Evolutionary conservation across 2,888 invertebrate genomes (phyloP), one percentile per base, ranked within the genome.

Genomic region (Drosophila siamana): DNA sequence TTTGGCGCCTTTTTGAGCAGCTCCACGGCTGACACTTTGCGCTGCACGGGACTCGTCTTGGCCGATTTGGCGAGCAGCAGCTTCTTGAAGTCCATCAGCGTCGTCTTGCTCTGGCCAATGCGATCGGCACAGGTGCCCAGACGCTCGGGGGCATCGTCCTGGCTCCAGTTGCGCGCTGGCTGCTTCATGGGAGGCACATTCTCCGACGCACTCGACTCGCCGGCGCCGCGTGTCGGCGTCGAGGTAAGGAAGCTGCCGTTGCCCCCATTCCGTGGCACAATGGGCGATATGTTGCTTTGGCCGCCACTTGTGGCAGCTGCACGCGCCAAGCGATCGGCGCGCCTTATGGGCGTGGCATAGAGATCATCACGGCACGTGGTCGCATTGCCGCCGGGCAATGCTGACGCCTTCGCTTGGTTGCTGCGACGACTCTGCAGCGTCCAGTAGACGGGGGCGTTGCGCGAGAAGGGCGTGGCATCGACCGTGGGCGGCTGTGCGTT

Each of bases 71-170:
- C 95, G 33, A 97, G 92, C 22, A 97, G 93, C 11, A 97, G 93
- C 86, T 95, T 95, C 90, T 97, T 97, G 90, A 97, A 97, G 92
- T 97, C 97, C 89, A 96, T 93, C 68, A 97, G 93, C 1, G 96
- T 96, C 0, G 97, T 97, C 88, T 96, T 95, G 64, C 95, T 94
- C 1, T 94, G 91, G 0, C 94, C 95, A 80, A 94, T 94, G 71
- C 95, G 93, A 90, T 95, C 95, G 5, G 94, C 94, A 79, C 95
- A 95, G 22, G 94, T 94, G 78, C 88, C 93, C 87, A 65, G 92
- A 62, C 80, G 90, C 90, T 91, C 86, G 68, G 92, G 91, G 2
- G 90, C 84, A 28, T 89, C 85, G 16, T 89, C 86, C 61, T 69
- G 82, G 62, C 69, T 82, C 89, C 91, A 91, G 28, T 90, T 82